These are phyloP conservation scores for Globodera ellingtonae DNA, from an alignment of 1,140 invertebrate genomes.

Conservation along the genomic window DNA sequence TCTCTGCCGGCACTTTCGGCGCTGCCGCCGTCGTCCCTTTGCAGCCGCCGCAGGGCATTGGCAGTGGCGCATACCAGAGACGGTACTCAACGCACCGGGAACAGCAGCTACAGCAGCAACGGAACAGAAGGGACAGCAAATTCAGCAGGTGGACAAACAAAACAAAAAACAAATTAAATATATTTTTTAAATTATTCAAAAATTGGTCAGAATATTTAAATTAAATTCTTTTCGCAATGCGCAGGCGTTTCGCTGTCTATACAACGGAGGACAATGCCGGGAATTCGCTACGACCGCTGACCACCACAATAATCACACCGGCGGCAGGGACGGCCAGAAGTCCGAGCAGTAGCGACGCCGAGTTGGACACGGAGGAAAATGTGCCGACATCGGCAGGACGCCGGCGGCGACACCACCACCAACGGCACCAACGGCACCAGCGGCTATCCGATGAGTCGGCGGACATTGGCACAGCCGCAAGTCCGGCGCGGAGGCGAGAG, in stretches of 20 bases:
- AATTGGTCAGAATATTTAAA: not conserved
- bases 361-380: not conserved
- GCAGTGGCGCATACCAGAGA: constrained; percentile 6
- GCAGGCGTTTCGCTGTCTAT: constrained; percentile 6
- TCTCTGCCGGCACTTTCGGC: not conserved
- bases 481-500: not conserved
- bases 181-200: not conserved
- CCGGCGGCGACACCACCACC: constrained; percentile 2
- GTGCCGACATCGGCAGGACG: not conserved
- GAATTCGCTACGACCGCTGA: not conserved
- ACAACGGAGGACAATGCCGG: not conserved
- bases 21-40: not conserved
- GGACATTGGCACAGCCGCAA: not conserved
- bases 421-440: constrained; percentile 11
- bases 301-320: not conserved
- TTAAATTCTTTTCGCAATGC: not conserved
- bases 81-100: constrained; percentile 19
- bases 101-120: not conserved
- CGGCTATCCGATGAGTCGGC: not conserved
- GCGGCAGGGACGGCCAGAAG: not conserved
- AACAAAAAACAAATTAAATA: not conserved
- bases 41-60: too few relatives aligned
- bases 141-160: constrained; percentile 12
- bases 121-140: constrained; percentile 16
- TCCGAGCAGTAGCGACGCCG: not conserved